Evolutionary conservation across 2,113 vertebrate species (phyloP).

Genomic region (Actinemys pallida): DNA sequence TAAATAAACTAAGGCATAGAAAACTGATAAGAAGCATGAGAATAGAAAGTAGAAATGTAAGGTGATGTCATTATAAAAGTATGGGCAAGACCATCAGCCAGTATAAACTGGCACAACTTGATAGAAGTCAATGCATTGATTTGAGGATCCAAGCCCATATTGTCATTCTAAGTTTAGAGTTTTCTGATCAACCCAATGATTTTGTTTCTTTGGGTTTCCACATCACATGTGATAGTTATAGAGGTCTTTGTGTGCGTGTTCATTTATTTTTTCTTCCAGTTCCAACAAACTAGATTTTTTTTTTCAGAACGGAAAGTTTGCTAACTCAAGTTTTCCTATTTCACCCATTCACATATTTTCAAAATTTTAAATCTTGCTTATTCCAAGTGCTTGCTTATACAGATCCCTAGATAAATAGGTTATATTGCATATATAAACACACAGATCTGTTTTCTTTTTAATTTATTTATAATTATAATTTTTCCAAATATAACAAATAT

Average conservation of each 20-base stretch:
- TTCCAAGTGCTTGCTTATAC: not conserved
- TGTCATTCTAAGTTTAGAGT: not conserved
- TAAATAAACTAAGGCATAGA: not conserved
- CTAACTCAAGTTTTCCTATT: not conserved
- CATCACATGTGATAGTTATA: not conserved
- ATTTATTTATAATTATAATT: not conserved
- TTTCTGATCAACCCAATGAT: not conserved
- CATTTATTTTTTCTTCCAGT: not conserved
- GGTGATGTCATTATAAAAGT: not conserved
- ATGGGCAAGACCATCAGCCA: not conserved
- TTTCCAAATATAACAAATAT: not conserved
- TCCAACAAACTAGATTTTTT: not conserved
- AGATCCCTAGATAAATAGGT: accelerated
- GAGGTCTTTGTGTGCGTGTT: not conserved
- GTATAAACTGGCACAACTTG: not conserved
- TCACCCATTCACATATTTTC: accelerated
- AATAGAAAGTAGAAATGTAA: not conserved
- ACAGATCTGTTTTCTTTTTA: not conserved
- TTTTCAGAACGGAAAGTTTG: not conserved
- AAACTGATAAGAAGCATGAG: not conserved
- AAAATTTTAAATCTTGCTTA: not conserved
- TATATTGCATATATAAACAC: accelerated
- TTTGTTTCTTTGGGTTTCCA: not conserved
- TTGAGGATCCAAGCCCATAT: not conserved
- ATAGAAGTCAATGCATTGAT: not conserved